phyloP scores from a whole-genome alignment of 2,888 invertebrate genomes.

The Morpho achilles region DNA sequence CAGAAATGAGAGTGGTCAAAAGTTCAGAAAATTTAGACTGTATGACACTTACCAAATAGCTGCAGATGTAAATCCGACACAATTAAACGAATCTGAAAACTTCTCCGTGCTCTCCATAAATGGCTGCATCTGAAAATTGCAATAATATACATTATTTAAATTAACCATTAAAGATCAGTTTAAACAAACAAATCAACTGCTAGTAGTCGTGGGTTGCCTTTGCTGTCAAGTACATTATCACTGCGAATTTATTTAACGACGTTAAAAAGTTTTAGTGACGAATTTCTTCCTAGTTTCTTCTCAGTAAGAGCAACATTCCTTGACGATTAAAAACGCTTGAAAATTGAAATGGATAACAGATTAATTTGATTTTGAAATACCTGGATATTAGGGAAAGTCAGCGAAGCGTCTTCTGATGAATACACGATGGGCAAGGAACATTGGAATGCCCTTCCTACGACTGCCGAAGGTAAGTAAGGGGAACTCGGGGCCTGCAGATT shows the following conservation, averaged over 20 bases:
- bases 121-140: conserved; percentile 70
- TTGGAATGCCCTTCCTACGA: conserved; percentile 75
- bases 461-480: conserved; percentile 70
- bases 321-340: no score
- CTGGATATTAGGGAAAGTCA: conserved; percentile 73
- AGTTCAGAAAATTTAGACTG: no score
- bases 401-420: conserved; percentile 62
- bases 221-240: no score
- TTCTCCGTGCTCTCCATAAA: conserved; percentile 69
- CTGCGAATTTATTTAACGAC: no score
- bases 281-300: no score
- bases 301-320: no score
- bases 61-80: conserved; percentile 92
- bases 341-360: no score
- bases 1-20: no score
- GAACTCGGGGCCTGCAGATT: conserved; percentile 56
- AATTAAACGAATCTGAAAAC: conserved; percentile 91
- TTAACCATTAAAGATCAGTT: no score
- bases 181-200: background rate
- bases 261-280: no score
- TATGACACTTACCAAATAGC: conserved; percentile 85
- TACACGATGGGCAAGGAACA: conserved; percentile 75
- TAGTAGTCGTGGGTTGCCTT: background rate
- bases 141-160: background rate
- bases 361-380: conserved; percentile 40